Evolutionary conservation across 2,113 vertebrate genomes (phyloP).

Genomic region (Penelope pileata): DNA sequence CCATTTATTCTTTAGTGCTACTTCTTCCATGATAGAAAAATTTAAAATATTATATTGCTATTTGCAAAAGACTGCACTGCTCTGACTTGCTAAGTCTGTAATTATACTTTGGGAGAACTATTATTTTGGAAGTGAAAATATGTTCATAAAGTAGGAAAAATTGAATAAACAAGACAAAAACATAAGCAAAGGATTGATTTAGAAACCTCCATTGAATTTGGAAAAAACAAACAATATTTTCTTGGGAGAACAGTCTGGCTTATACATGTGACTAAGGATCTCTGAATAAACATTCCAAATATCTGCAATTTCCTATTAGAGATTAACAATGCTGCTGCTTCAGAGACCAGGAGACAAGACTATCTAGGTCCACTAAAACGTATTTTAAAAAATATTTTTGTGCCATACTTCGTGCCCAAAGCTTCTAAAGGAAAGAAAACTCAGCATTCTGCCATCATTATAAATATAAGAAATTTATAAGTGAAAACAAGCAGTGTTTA

Average conservation of each 20-base stretch:
- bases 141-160: not conserved
- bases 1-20: not conserved
- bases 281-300: not conserved
- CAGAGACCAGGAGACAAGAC: not conserved
- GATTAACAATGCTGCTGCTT: not conserved
- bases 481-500: not conserved
- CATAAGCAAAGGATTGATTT: not conserved
- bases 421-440: not conserved
- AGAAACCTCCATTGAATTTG: not conserved
- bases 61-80: not conserved
- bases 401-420: not conserved
- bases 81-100: not conserved
- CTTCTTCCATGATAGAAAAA: not conserved
- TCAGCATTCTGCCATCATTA: not conserved
- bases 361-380: not conserved
- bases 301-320: not conserved
- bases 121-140: not conserved
- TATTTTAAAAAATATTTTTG: not conserved
- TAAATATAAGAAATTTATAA: not conserved
- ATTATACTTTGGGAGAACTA: not conserved
- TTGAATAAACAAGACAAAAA: not conserved
- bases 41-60: not conserved
- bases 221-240: not conserved
- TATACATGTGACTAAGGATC: not conserved
- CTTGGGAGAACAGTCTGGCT: not conserved